Evolutionary conservation across 2,113 vertebrate genomes (phyloP).

Genomic region (Aegithalos caudatus): DNA sequence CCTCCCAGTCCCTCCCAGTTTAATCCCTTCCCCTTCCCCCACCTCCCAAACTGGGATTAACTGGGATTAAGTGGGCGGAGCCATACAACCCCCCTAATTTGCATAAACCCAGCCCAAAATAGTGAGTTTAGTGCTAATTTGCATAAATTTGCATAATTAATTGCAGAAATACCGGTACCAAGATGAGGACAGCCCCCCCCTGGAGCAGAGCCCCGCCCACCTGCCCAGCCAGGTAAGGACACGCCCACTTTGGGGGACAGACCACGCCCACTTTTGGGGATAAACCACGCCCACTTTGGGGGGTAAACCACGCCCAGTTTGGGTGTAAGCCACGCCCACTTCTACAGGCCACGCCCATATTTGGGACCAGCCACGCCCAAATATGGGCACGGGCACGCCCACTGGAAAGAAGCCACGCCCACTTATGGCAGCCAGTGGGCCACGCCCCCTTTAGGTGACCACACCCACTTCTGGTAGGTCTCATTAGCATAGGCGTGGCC

Average conservation of each 20-base stretch:
- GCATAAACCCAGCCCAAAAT: not conserved
- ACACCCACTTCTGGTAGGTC: too few species aligned
- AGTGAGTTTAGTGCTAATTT: accelerated
- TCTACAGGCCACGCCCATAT: accelerated
- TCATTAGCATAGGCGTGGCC: too few species aligned
- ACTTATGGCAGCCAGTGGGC: too few species aligned
- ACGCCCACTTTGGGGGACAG: not conserved
- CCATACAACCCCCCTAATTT: accelerated
- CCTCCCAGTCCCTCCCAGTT: not conserved
- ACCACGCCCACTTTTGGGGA: too few species aligned
- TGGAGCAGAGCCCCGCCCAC: conserved; percentile 7
- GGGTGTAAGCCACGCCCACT: not conserved
- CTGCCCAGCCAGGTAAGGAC: not conserved
- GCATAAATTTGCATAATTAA: not conserved
- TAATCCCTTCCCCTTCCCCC: not conserved
- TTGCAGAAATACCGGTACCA: not conserved
- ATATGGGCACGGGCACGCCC: too few species aligned
- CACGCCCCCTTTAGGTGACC: too few species aligned
- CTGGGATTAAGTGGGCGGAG: not conserved
- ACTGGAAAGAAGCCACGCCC: too few species aligned
- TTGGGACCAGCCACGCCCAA: too few species aligned
- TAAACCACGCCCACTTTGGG: not conserved
- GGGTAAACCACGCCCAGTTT: not conserved
- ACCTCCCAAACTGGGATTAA: not conserved
- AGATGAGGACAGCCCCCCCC: not conserved